Evolutionary conservation across 2,888 invertebrate species (phyloP), one percentile per base, ranked within the genome.

Genomic region (Priocnemis perturbator): DNA sequence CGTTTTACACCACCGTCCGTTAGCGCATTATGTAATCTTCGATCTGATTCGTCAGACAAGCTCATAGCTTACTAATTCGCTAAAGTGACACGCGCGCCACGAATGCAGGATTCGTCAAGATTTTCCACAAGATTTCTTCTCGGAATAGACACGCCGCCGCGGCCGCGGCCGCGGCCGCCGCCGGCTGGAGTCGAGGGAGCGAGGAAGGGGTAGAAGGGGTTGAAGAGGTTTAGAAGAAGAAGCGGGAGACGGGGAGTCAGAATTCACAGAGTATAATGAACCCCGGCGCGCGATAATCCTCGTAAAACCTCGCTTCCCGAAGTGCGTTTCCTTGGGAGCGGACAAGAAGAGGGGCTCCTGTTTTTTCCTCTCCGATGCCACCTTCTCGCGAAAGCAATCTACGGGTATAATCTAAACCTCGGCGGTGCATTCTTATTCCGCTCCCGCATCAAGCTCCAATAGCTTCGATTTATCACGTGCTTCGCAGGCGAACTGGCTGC

Each of bases 401-500:
- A 83, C 81, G 68, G 67, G 85, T 83, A 86, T 87, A 86, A 86
- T 85, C 86, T 85, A 77, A 78, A 66, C 61, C 64, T 60, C 79
- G 72, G 63, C 71, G 77, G 83, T 78, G 76, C 82, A 86, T 86
- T 86, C 83, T 85, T 84, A 83, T 84, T 85, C 82, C 77, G 79
- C 79, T 81, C 78, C 71, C 79, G 83, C 83, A 84, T 85, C 83
- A 82, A 80, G 81, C 83, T 72, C 79, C 84, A 79, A 84, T 85
- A 78, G 83, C 78, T 82, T 84, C 85, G 83, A 85, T 85, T 85
- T 85, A 85, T 84, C 85, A 83, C 81, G 77, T 72, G 77, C 76
- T 77, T 80, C 77, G 75, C 69, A 71, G 71, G 69, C 78, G 72
- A 77, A 76, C 77, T 72, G 76, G 75, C 71, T 78, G 78, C 67